These are phyloP conservation scores for Gopherus evgoodei DNA, from an alignment of 2,113 vertebrate species.

Conservation along the genomic window DNA sequence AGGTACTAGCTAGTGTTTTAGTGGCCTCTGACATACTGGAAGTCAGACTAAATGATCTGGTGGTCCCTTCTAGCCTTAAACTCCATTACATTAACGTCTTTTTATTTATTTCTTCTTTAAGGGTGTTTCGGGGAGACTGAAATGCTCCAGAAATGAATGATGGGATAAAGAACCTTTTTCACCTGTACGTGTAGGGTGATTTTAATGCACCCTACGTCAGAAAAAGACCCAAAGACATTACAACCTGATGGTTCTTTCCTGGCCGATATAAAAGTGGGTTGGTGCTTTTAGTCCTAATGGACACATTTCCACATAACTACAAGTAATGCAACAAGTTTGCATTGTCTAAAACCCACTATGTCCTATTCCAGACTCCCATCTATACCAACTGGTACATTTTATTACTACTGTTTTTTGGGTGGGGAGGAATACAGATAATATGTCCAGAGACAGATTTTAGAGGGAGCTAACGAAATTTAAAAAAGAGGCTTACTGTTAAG, in stretches of 20 bases:
- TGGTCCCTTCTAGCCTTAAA: neutral
- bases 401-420: neutral
- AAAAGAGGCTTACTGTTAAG: neutral
- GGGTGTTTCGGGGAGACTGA: conserved; percentile 35
- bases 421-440: neutral
- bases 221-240: neutral
- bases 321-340: neutral
- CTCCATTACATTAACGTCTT: neutral
- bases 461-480: neutral
- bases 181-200: neutral
- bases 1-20: neutral
- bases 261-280: neutral
- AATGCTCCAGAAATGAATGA: conserved; percentile 3
- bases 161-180: conserved; percentile 26
- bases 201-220: neutral
- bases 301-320: neutral
- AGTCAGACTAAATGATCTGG: neutral
- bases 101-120: conserved; percentile 56
- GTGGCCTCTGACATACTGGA: neutral
- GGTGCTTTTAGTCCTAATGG: neutral
- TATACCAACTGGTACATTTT: neutral
- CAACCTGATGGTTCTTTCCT: neutral
- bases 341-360: neutral
- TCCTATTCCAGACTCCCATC: neutral
- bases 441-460: neutral